These are phyloP conservation scores for Drosophila tripunctata DNA, from an alignment of 2,888 invertebrate genomes.

Conservation along the genomic window DNA sequence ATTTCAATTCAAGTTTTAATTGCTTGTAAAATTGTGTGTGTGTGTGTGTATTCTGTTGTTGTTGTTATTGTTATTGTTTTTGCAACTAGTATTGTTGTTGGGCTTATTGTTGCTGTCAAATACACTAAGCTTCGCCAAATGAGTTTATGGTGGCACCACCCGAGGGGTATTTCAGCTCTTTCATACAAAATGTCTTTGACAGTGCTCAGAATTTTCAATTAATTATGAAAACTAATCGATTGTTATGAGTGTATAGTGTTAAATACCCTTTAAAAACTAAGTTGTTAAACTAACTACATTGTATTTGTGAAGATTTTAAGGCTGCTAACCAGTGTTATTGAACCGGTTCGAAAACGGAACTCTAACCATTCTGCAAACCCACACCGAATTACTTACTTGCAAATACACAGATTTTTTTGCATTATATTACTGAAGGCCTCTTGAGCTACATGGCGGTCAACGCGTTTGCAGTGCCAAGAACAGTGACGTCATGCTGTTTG, in stretches of 20 bases:
- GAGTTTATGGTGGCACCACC: background rate
- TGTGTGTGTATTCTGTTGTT: constrained; percentile 3
- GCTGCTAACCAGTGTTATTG: too few species aligned
- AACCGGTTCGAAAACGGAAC: too few species aligned
- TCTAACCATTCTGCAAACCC: too few species aligned
- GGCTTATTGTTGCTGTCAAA: constrained; percentile 12
- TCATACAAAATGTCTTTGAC: background rate
- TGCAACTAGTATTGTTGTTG: background rate
- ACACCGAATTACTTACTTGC: too few species aligned
- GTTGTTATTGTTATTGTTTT: background rate
- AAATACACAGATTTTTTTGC: too few species aligned
- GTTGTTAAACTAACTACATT: background rate
- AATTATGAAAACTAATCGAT: background rate
- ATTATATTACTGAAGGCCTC: too few species aligned
- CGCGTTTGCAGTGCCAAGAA: too few species aligned
- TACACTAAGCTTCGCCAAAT: constrained; percentile 5
- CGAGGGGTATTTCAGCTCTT: constrained; percentile 9
- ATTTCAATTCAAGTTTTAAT: constrained; percentile 74
- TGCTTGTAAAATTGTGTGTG: constrained; percentile 68
- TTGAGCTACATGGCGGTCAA: too few species aligned
- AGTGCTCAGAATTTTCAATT: background rate
- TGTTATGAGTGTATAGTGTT: background rate
- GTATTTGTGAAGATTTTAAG: too few species aligned
- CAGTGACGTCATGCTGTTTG: too few species aligned
- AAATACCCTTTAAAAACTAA: background rate